A percentile compares a stretch with the other conserved stretches of the same genome.
These are phyloP conservation scores for Lithobates pipiens DNA, from an alignment of 2,797 vertebrate species.

Conservation along the genomic window DNA sequence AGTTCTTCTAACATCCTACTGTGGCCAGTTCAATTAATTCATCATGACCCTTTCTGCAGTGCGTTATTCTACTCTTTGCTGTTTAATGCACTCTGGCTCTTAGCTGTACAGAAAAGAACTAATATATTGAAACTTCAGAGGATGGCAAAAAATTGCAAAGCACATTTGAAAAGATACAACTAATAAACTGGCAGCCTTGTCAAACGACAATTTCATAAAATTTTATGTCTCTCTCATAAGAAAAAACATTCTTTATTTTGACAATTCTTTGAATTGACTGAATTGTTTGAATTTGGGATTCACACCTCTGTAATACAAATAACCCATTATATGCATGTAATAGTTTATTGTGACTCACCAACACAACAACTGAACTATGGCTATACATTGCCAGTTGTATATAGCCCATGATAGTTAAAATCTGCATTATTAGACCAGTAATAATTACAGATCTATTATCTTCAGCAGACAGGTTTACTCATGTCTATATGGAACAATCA, in stretches of 20 bases:
- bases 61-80: conserved; percentile 30
- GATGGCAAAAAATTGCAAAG: neutral
- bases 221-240: neutral
- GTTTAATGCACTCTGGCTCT: neutral
- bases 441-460: neutral
- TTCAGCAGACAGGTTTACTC: neutral
- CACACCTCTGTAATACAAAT: neutral
- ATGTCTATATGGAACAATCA: no score
- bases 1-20: conserved; percentile 8
- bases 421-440: neutral
- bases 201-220: neutral
- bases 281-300: neutral
- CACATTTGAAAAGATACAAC: conserved; percentile 12
- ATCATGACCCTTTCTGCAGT: conserved; percentile 45
- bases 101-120: conserved; percentile 11
- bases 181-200: neutral
- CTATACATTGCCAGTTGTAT: neutral
- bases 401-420: neutral
- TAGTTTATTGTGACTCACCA: neutral
- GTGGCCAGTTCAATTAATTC: conserved; percentile 47
- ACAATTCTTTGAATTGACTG: neutral
- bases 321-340: neutral
- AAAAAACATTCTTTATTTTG: conserved; percentile 6
- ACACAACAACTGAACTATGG: neutral
- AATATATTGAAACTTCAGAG: conserved; percentile 28